Percentiles rank a stretch among this genome's conserved stretches.
Conservation (phyloP, 1,140 invertebrate species). For the Drosophila nigrodunni region DNA sequence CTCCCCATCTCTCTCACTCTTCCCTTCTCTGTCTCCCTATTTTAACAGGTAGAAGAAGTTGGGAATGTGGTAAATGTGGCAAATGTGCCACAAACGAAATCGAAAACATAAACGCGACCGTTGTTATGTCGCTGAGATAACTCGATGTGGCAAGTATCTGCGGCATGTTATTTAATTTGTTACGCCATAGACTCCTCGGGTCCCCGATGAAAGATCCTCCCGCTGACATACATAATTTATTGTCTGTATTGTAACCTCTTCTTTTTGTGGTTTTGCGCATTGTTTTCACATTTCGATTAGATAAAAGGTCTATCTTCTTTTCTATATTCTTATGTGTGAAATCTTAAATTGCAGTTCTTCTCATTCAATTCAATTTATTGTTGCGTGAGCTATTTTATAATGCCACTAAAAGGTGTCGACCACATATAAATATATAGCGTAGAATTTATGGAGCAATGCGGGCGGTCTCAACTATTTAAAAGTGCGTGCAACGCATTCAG, state of each 20-base stretch:
- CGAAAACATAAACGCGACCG: constrained; percentile 69
- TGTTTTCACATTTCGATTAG: constrained; percentile 55
- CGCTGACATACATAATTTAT: constrained; percentile 71
- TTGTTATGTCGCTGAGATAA: constrained; percentile 39
- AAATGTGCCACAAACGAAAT: constrained; percentile 60
- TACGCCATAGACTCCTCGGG: constrained; percentile 52
- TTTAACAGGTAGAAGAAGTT: constrained; percentile 46
- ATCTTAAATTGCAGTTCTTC: constrained; percentile 71
- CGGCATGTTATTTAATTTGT: constrained; percentile 76
- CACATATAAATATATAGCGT: constrained; percentile 16
- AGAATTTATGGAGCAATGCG: constrained; percentile 68
- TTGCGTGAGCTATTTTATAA: constrained; percentile 71
- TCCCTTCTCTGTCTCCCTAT: no score
- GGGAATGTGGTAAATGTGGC: constrained; percentile 49
- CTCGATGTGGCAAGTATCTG: constrained; percentile 39
- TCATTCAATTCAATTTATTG: constrained; percentile 65
- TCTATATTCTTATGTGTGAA: constrained; percentile 56
- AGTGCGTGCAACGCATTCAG: constrained; percentile 66
- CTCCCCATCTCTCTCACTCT: not conserved
- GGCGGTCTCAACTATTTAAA: constrained; percentile 70
- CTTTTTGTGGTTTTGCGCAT: constrained; percentile 60
- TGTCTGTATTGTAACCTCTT: constrained; percentile 53
- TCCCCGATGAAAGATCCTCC: constrained; percentile 63
- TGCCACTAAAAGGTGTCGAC: constrained; percentile 37
- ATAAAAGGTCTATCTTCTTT: constrained; percentile 54